These are phyloP conservation scores for Lepidochrysops patricia DNA, from an alignment of 2,888 invertebrate genomes.

Conservation along the genomic window DNA sequence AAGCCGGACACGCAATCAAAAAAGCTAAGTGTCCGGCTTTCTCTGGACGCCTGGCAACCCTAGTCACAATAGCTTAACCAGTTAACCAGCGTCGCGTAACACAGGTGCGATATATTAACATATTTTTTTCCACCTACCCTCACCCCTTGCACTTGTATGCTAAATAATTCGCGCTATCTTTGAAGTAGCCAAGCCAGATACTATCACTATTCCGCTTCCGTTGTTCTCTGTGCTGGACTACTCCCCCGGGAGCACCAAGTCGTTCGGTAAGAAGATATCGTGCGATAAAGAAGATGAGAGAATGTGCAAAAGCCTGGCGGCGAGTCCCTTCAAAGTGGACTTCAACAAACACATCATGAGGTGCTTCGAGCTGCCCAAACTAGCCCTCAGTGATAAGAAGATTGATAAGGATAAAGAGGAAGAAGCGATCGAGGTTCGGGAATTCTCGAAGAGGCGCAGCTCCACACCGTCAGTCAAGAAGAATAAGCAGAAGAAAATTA, in stretches of 20 bases:
- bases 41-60: no score
- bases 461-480: slow-evolving; percentile 45
- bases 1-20: no score
- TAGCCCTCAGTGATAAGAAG: slow-evolving; percentile 31
- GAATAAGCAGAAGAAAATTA: slow-evolving; percentile 36
- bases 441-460: slow-evolving; percentile 45
- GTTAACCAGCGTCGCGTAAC: neutral
- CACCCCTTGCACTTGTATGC: neutral
- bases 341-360: slow-evolving; percentile 39
- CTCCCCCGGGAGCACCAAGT: slow-evolving; percentile 29
- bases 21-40: no score
- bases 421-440: slow-evolving; percentile 12
- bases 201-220: slow-evolving; percentile 29
- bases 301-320: slow-evolving; percentile 40
- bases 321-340: slow-evolving; percentile 43
- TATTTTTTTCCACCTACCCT: neutral
- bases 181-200: neutral
- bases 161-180: neutral
- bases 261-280: slow-evolving; percentile 22
- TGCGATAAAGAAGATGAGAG: slow-evolving; percentile 13
- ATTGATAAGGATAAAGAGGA: slow-evolving; percentile 25
- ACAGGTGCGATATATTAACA: neutral
- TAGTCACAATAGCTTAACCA: neutral
- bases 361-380: slow-evolving; percentile 48
- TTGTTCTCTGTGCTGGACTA: slow-evolving; percentile 48